Conservation (phyloP, 2,888 invertebrate species). For the Aquatica leii region DNA sequence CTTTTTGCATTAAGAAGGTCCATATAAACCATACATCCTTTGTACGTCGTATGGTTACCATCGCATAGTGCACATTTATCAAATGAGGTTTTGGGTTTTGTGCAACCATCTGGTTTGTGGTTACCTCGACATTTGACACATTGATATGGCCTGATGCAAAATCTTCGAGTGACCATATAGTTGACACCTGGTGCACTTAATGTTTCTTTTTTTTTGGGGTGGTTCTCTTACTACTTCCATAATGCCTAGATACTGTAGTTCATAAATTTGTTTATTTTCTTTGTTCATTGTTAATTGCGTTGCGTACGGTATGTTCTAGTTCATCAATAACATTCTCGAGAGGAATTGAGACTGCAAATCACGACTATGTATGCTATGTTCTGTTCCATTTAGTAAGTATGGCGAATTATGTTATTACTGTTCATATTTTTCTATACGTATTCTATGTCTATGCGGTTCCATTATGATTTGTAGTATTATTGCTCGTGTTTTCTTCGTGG, state of each 20-base stretch:
- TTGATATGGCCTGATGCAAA: too few species aligned
- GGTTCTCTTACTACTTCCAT: background rate
- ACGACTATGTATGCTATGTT: background rate
- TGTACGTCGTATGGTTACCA: too few species aligned
- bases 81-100: too few species aligned
- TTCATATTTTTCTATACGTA: background rate
- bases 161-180: background rate
- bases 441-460: constrained; percentile 2
- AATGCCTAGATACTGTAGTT: too few species aligned
- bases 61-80: too few species aligned
- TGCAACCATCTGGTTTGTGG: too few species aligned
- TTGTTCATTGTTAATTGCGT: too few species aligned
- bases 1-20: too few species aligned
- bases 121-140: too few species aligned
- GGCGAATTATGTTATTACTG: constrained; percentile 6
- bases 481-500: constrained; percentile 5
- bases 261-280: too few species aligned
- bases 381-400: background rate
- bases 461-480: constrained; percentile 5
- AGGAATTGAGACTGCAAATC: too few species aligned
- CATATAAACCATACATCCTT: too few species aligned
- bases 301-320: background rate
- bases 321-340: background rate
- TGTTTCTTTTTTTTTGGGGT: background rate
- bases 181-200: background rate